Conservation (phyloP, 2,113 vertebrate species). For the Delphinus delphis region DNA sequence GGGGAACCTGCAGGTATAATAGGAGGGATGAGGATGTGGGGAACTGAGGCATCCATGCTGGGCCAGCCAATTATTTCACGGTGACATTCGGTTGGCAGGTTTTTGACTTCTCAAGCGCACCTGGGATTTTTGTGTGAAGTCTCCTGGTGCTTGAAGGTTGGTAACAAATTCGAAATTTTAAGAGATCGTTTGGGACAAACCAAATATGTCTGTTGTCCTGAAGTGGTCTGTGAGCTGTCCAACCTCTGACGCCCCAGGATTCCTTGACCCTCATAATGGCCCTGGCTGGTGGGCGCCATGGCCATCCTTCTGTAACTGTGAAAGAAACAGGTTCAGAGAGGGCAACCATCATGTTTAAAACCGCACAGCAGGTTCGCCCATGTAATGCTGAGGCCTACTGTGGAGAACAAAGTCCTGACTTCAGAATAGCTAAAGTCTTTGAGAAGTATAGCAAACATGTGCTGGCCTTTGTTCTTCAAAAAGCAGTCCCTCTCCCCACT, state of each 20-base stretch:
- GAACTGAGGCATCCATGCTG: accelerated
- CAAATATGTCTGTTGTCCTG: neutral
- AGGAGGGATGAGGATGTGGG: neutral
- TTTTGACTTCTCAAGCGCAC: slow-evolving; percentile 13
- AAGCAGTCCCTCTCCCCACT: neutral
- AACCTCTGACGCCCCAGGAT: neutral
- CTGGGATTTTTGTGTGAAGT: neutral
- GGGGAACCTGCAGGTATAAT: accelerated
- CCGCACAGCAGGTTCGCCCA: neutral
- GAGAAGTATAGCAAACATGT: neutral
- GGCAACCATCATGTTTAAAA: neutral
- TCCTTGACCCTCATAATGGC: neutral
- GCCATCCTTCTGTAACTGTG: too few relatives aligned
- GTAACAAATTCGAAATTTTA: neutral
- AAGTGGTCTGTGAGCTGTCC: neutral
- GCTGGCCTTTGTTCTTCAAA: neutral
- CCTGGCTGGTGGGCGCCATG: accelerated
- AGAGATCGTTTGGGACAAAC: neutral
- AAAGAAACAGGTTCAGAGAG: neutral
- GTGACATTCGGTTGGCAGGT: neutral
- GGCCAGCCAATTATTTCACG: neutral
- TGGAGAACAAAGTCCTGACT: neutral
- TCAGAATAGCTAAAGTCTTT: neutral
- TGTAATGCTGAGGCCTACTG: accelerated
- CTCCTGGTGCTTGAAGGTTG: neutral